Conservation (phyloP, 2,888 invertebrate species). For the Tetropium fuscum region DNA sequence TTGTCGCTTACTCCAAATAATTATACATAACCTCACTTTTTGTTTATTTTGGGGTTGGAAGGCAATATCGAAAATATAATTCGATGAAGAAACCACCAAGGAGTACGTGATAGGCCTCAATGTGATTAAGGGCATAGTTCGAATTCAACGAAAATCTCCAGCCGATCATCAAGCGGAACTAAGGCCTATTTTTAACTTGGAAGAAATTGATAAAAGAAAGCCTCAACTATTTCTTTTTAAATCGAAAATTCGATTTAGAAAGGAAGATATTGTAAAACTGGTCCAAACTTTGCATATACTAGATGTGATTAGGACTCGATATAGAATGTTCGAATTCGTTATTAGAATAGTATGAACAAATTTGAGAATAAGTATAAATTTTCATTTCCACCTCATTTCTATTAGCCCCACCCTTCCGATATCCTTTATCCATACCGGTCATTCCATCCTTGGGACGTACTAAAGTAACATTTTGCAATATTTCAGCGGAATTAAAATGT, state of each 20-base stretch:
- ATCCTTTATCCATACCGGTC: too few species aligned
- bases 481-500: too few species aligned
- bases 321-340: too few species aligned
- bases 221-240: too few species aligned
- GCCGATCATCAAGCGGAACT: neutral
- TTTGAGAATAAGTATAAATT: too few species aligned
- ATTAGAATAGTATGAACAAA: too few species aligned
- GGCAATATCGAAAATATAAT: neutral
- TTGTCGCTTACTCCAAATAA: neutral
- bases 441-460: too few species aligned
- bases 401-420: too few species aligned
- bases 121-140: neutral
- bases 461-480: too few species aligned
- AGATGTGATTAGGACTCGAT: constrained; percentile 4
- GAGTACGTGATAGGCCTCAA: neutral
- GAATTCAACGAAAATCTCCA: neutral
- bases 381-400: too few species aligned
- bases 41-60: neutral
- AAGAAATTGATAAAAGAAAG: neutral
- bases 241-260: neutral
- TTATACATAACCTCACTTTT: neutral
- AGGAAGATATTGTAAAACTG: neutral
- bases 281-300: neutral
- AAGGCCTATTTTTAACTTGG: constrained; percentile 1
- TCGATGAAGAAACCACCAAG: neutral